phyloP scores from a whole-genome alignment of 2,113 vertebrate species.

The Misgurnus anguillicaudatus region DNA sequence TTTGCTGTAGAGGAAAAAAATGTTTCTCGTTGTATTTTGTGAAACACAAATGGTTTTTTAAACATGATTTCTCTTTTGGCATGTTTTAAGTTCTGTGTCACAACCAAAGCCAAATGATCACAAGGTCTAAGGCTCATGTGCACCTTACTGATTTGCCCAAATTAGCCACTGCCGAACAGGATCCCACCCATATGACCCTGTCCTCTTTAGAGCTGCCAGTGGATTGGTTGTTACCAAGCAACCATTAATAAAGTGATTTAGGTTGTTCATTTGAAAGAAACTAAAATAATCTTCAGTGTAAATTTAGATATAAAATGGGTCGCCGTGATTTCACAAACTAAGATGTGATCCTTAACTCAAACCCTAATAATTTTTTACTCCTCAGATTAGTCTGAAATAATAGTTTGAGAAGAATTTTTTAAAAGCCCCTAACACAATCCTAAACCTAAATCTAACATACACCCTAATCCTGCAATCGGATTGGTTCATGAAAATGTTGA shows the following conservation, averaged over 20 bases:
- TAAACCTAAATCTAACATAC: too few species aligned
- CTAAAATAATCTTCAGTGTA: neutral
- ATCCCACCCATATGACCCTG: constrained; percentile 14
- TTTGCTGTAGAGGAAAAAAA: neutral
- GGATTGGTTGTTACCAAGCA: constrained; percentile 29
- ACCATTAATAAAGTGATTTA: constrained; percentile 19
- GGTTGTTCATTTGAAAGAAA: constrained; percentile 1
- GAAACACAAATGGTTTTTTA: neutral
- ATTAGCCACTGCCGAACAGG: constrained; percentile 24
- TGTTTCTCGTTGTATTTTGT: neutral
- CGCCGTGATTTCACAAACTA: too few species aligned
- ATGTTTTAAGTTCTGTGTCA: constrained; percentile 13
- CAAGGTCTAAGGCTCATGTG: constrained; percentile 11
- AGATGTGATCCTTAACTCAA: too few species aligned
- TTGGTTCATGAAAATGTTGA: too few species aligned
- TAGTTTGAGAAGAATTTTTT: too few species aligned
- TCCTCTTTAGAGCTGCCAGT: neutral
- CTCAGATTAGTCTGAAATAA: too few species aligned
- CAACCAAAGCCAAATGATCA: neutral
- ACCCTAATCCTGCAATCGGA: too few species aligned
- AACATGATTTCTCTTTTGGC: constrained; percentile 7
- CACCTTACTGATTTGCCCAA: constrained; percentile 15
- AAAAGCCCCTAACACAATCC: too few species aligned
- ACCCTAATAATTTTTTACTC: too few species aligned
- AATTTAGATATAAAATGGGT: neutral